A percentile compares a stretch with the other conserved stretches of the same genome.
These are phyloP conservation scores for Ctenopoma multispine DNA, from an alignment of 2,797 vertebrate species.

Conservation along the genomic window DNA sequence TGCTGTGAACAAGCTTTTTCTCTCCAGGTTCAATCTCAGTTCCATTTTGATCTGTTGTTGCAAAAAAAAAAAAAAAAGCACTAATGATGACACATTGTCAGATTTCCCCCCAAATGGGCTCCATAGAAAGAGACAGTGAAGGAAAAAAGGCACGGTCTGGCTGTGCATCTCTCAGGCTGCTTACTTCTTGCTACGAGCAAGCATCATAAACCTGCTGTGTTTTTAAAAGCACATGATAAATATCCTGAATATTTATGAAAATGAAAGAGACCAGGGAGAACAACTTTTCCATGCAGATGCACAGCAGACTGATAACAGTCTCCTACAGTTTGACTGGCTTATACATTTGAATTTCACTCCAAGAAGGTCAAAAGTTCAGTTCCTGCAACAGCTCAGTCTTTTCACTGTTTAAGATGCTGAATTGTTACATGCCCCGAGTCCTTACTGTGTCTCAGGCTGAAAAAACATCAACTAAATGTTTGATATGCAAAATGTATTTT, in stretches of 20 bases:
- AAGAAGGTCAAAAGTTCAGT: slow-evolving; percentile 67
- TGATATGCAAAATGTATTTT: slow-evolving; percentile 57
- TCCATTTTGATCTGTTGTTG: slow-evolving; percentile 40
- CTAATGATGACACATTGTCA: slow-evolving; percentile 24
- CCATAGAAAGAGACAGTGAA: neutral
- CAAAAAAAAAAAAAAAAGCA: slow-evolving; percentile 33
- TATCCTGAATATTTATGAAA: slow-evolving; percentile 73
- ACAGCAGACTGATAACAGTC: slow-evolving; percentile 53
- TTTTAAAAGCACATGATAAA: slow-evolving; percentile 63
- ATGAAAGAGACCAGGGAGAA: slow-evolving; percentile 55
- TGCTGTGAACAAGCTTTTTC: neutral
- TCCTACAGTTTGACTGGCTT: slow-evolving; percentile 55
- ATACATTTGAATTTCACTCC: slow-evolving; percentile 49
- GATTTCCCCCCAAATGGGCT: slow-evolving; percentile 35
- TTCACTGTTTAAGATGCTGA: slow-evolving; percentile 27
- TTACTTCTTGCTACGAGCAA: slow-evolving; percentile 47
- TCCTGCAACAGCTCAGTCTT: slow-evolving; percentile 36
- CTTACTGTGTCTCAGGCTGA: slow-evolving; percentile 38
- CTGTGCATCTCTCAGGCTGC: slow-evolving; percentile 43
- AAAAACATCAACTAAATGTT: slow-evolving; percentile 61
- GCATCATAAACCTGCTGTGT: slow-evolving; percentile 63
- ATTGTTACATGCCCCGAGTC: slow-evolving; percentile 24
- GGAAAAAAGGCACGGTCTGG: slow-evolving; percentile 11
- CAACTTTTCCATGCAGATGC: slow-evolving; percentile 47
- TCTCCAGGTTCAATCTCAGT: slow-evolving; percentile 23